Conservation (phyloP, 1,140 invertebrate genomes). For the Coboldia fuscipes region DNA sequence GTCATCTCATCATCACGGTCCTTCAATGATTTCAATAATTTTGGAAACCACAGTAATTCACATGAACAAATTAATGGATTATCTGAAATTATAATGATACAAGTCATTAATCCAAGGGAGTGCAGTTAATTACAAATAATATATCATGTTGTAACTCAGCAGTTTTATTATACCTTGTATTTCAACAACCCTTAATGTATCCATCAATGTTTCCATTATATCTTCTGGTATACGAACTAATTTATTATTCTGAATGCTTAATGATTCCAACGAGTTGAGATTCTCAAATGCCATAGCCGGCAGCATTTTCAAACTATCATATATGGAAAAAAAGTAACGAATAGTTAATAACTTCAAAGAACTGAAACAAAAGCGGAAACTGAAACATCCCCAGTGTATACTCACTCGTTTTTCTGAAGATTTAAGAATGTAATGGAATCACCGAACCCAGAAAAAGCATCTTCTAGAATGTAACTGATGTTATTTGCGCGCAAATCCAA, state of each 20-base stretch:
- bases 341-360: no score
- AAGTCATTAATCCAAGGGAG: no score
- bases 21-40: conserved; percentile 49
- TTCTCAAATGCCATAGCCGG: conserved; percentile 62
- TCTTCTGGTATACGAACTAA: conserved; percentile 59
- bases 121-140: no score
- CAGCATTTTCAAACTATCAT: conserved; percentile 49
- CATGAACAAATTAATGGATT: conserved; percentile 76
- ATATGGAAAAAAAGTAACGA: no score
- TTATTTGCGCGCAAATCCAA: conserved; percentile 73
- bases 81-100: conserved; percentile 29
- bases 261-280: conserved; percentile 67
- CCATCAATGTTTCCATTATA: conserved; percentile 69
- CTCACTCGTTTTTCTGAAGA: conserved; percentile 77
- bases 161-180: conserved; percentile 80
- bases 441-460: conserved; percentile 76
- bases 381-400: no score
- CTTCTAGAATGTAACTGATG: conserved; percentile 57
- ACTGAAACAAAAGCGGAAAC: no score
- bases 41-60: conserved; percentile 65
- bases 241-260: conserved; percentile 76
- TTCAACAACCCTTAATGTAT: conserved; percentile 64
- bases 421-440: conserved; percentile 79
- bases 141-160: no score
- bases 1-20: conserved; percentile 67